Conservation (phyloP, 2,888 invertebrate genomes). For the Xestia c-nigrum region DNA sequence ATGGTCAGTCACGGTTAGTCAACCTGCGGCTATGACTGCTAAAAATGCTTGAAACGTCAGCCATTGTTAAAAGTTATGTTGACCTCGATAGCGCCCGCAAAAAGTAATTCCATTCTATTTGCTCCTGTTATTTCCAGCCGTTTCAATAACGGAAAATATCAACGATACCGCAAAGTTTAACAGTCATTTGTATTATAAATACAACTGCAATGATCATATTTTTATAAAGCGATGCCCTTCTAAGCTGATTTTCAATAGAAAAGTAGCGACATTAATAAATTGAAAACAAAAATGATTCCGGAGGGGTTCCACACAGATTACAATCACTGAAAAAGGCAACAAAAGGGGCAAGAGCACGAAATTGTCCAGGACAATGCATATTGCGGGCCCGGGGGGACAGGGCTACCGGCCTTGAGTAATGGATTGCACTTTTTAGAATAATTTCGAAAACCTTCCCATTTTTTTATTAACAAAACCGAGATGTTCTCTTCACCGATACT, state of each 20-base stretch:
- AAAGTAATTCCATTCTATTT: constrained; percentile 61
- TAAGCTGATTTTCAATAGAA: constrained; percentile 44
- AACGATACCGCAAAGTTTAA: constrained; percentile 18
- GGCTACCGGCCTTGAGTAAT: constrained; percentile 62
- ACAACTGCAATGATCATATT: constrained; percentile 19
- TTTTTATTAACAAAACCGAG: constrained; percentile 35
- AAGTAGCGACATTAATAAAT: constrained; percentile 58
- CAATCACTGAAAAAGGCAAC: constrained; percentile 77
- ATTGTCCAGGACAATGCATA: constrained; percentile 83
- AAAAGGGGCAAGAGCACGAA: constrained; percentile 76
- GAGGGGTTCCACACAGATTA: constrained; percentile 65
- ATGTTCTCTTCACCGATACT: constrained; percentile 19
- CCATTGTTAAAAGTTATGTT: constrained; percentile 60
- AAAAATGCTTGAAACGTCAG: constrained; percentile 53
- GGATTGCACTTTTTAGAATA: constrained; percentile 61
- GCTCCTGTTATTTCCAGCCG: constrained; percentile 41
- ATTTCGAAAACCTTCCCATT: constrained; percentile 44
- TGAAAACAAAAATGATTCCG: constrained; percentile 55
- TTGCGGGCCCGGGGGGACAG: constrained; percentile 70
- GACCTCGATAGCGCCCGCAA: constrained; percentile 44
- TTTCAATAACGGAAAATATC: constrained; percentile 47
- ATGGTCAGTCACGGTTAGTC: constrained; percentile 60
- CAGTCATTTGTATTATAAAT: constrained; percentile 21
- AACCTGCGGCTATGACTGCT: constrained; percentile 55
- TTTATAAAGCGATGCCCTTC: constrained; percentile 18